Conservation (phyloP, 2,797 vertebrate genomes). For the Miichthys miiuy region DNA sequence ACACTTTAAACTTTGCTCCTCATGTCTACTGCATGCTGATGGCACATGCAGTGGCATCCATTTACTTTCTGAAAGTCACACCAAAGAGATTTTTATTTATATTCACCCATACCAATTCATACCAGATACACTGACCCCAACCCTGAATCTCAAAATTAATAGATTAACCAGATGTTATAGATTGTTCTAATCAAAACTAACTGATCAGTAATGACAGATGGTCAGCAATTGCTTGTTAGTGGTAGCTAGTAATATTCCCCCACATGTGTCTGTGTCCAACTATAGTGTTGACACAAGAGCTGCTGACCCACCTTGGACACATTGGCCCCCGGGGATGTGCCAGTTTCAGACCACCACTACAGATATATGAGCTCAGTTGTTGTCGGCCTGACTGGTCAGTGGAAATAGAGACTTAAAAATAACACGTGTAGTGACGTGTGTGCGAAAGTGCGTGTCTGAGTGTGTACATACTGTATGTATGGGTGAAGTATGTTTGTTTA, state of each 20-base stretch:
- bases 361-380: constrained; percentile 75
- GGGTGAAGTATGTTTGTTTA: constrained; percentile 17
- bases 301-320: constrained; percentile 59
- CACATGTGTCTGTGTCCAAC: constrained; percentile 40
- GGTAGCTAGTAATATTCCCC: constrained; percentile 26
- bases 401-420: constrained; percentile 75
- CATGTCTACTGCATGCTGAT: background rate
- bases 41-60: constrained; percentile 8
- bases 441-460: background rate
- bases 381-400: constrained; percentile 65
- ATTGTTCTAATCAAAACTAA: constrained; percentile 13
- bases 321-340: constrained; percentile 55
- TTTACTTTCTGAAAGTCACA: constrained; percentile 20
- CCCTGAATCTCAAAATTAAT: background rate
- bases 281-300: constrained; percentile 47
- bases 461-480: background rate
- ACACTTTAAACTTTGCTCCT: background rate
- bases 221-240: constrained; percentile 29
- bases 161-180: constrained; percentile 6
- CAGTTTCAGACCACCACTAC: constrained; percentile 63
- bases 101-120: constrained; percentile 12
- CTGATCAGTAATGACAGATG: constrained; percentile 9
- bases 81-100: constrained; percentile 50
- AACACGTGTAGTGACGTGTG: constrained; percentile 34
- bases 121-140: background rate